phyloP scores from a whole-genome alignment of 2,888 invertebrate genomes.

The Lagria hirta region DNA sequence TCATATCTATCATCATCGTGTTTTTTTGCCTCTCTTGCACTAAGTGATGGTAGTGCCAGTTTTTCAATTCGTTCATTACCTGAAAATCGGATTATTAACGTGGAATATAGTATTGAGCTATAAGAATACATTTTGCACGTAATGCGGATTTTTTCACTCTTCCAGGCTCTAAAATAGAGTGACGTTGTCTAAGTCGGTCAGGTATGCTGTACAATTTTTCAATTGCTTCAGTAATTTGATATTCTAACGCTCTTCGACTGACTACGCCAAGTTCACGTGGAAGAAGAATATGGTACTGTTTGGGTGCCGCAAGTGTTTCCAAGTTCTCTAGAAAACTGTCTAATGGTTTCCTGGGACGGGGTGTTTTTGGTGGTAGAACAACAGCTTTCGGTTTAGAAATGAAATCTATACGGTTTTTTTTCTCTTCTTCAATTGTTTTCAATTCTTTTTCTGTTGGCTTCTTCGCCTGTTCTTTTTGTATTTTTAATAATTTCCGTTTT shows the following conservation, averaged over 20 bases:
- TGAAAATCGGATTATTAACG: conserved; percentile 27
- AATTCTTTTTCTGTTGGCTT: conserved; percentile 24
- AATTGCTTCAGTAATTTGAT: conserved; percentile 36
- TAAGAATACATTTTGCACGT: conserved; percentile 8
- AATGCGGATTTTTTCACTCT: conserved; percentile 34
- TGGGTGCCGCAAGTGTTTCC: conserved; percentile 36
- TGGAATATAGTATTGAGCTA: too few species aligned
- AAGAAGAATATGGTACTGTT: conserved; percentile 21
- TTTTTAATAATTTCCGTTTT: conserved; percentile 17
- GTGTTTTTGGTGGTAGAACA: conserved; percentile 5
- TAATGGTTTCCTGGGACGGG: conserved; percentile 5
- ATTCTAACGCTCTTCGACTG: conserved; percentile 31
- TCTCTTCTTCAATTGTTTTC: conserved; percentile 14
- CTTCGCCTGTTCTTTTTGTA: conserved; percentile 12
- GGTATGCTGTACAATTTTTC: conserved; percentile 33
- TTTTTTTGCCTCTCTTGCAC: conserved; percentile 43
- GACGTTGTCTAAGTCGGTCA: conserved; percentile 21
- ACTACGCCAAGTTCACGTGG: conserved; percentile 31
- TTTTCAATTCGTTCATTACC: conserved; percentile 42
- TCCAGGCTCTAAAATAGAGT: conserved; percentile 31
- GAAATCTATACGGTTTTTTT: conserved; percentile 7
- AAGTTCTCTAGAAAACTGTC: conserved; percentile 15
- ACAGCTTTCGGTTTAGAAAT: conserved; percentile 31
- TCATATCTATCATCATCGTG: conserved; percentile 55
- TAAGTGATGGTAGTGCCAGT: conserved; percentile 46